Evolutionary conservation across 2,113 vertebrate species (phyloP).

Genomic region (Pipa parva): DNA sequence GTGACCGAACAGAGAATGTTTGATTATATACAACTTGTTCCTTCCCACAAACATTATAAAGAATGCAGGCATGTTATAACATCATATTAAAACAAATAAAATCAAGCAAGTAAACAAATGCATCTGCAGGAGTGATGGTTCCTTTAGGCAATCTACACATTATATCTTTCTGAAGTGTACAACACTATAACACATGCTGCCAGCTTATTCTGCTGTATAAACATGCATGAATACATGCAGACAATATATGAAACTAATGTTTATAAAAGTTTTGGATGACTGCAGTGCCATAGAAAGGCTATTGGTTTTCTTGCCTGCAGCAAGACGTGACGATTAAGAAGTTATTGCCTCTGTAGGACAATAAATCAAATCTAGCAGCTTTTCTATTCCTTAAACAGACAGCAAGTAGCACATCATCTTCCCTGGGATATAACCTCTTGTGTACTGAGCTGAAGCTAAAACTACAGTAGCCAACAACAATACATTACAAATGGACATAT

Average conservation of each 20-base stretch:
- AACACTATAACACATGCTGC: too few relatives aligned
- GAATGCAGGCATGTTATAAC: too few relatives aligned
- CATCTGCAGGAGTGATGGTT: too few relatives aligned
- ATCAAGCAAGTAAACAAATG: too few relatives aligned
- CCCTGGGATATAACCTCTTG: not conserved
- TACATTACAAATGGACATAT: not conserved
- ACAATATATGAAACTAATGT: constrained; percentile 5
- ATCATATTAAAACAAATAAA: too few relatives aligned
- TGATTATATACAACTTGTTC: too few relatives aligned
- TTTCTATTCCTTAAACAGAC: constrained; percentile 12
- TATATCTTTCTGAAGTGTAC: too few relatives aligned
- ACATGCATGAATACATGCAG: constrained; percentile 11
- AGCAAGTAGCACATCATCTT: not conserved
- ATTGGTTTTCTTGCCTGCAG: constrained; percentile 34
- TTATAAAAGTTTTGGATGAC: constrained; percentile 25
- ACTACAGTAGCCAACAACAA: not conserved
- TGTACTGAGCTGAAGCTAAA: constrained; percentile 1
- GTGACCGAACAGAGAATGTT: too few relatives aligned
- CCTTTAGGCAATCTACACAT: too few relatives aligned
- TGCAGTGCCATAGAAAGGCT: constrained; percentile 10
- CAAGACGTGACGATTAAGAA: constrained; percentile 24
- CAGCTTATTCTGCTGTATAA: constrained; percentile 14
- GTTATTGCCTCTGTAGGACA: constrained; percentile 23
- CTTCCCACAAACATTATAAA: too few relatives aligned
- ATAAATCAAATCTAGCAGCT: constrained; percentile 30